Evolutionary conservation across 2,888 invertebrate species (phyloP), one percentile per base, ranked within the genome.

Genomic region (Calliscelio sp.): DNA sequence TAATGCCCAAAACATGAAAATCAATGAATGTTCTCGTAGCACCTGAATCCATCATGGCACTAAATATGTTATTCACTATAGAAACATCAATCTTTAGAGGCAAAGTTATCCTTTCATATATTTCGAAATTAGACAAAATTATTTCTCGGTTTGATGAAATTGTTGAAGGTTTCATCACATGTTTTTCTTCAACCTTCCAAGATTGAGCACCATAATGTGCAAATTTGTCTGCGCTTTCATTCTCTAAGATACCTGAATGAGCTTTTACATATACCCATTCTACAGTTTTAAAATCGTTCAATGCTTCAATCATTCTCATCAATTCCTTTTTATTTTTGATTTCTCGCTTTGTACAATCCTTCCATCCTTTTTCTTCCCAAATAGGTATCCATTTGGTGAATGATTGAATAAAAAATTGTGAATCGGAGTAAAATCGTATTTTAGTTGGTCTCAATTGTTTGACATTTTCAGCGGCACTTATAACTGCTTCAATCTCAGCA

Each of bases 211-310:
- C 71, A 20, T 14, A 28, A 14, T 24, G 22, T 14, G 63, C 75
- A 24, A 71, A 57, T 68, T 38, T n/a, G 41, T 81, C 75, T 24
- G 75, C 65, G 49, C 53, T 25, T 32, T 75, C 75, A 32, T 74
- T 74, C n/a, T 28, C 63, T 5, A 14, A 20, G 20, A 28, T 24
- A 4, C 74, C 74, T 0, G 53, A 24, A 41, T 74, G 63, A 0
- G 53, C 74, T 41, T 63, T 74, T 0, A 74, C 74, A 8, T 63
- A 74, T 0, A 41, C 14, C 63, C 61, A 63, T 25, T 63, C 41
- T 3, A 74, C 74, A 6, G n/a, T 6, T 0, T 22, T 4, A 63
- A 53, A 25, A 1, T 0, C 1, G 7, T 10, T 8, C 63, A 22
- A 7, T 1, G 4, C 5, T 24, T 11, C 10, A n/a, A 53, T 20